Evolutionary conservation across 1,140 invertebrate genomes (phyloP), one percentile per base, ranked within the genome.

Genomic region (Brachionus sp.): DNA sequence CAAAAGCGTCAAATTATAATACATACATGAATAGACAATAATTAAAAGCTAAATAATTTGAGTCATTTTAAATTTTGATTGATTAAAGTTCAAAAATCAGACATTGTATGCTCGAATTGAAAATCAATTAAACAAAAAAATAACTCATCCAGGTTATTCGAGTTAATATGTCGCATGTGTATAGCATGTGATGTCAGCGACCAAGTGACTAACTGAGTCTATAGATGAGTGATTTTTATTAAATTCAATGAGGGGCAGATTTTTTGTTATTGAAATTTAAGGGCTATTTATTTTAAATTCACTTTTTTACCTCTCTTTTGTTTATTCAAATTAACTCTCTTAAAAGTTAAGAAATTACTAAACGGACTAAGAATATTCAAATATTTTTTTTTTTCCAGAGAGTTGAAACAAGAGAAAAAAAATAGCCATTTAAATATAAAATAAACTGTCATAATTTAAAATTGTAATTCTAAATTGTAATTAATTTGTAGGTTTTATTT

Each of bases 211-310:
- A 16, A 37, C 25, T 66, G 64, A 66, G 6, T 66, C 1, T 3
- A 33, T 33, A 66, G 33, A 66, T 66, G 64, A 66, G 64, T 66
- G 64, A 66, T 66, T 66, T 66, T 66, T 66, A 66, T 66, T 66
- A 33, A 33, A 66, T 33, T 66, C 1, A 37, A 66, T 66, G 64
- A 37, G 2, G 9, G n/a, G 6, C 64, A 33, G 5, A 33, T 37
- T 37, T 33, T 66, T 37, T 66, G 3, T 33, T 37, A 46, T 66
- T 5, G 10, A 37, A 66, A n/a, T 33, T 66, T n/a, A 33, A 66
- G 6, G n/a, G 13, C 7, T 2, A 35, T 12, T 66, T 12, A 33
- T 33, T 66, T 66, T 66, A 62, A 5, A 25, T 64, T 33, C 57
- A 12, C 57, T 66, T 33, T 66, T 33, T 37, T 66, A 57, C 50